Base-by-base conservation (phyloP, 2,888 invertebrate genomes). In the Brenthis daphne region DNA sequence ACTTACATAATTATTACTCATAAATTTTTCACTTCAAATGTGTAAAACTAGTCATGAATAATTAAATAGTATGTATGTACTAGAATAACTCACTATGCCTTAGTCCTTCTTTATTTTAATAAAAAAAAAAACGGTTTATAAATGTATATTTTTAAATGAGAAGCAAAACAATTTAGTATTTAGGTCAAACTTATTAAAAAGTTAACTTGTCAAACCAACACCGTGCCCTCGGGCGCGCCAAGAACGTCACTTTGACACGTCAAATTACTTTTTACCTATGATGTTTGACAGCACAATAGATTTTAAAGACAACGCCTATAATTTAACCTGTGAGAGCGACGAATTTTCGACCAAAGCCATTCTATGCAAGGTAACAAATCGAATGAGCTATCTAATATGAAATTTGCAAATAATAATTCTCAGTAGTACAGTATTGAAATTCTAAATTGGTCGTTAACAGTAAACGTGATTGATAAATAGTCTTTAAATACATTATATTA, bases 211-310 rank as follows among this genome's bases (percentile, higher is more conserved):
- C 67, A 65, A 54, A 33, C 51, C 65, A 68, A 63, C 70, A 65
- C 24, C 47, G 33, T 65, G 68, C 65, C 65, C 57, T 63, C 64
- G 57, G 43, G 64, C 60, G 56, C 64, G 60, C 56, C 55, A 71
- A 51, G 50, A 68, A 70, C 57, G 67, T 65, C 65, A 63, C 63
- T 63, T 68, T 70, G 70, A 67, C 71, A 58, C 58, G 65, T 65
- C 65, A 63, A 56, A 71, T 71, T 65, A 63, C 54, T 60, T 67
- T 60, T 61, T 53, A 64, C 33, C 56, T 70, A 65, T 24, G 50
- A 68, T 16, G 54, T 69, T 67, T 74, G 76, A 77, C 73, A 77
- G 69, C 72, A 77, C 76, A 75, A 76, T 73, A 65, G 68, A 53
- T 58, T 69, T 63, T 67, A 57, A 72, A 73, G 37, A 67, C 69